phyloP scores from a whole-genome alignment of 2,888 invertebrate genomes.

The Stramonita haemastoma region DNA sequence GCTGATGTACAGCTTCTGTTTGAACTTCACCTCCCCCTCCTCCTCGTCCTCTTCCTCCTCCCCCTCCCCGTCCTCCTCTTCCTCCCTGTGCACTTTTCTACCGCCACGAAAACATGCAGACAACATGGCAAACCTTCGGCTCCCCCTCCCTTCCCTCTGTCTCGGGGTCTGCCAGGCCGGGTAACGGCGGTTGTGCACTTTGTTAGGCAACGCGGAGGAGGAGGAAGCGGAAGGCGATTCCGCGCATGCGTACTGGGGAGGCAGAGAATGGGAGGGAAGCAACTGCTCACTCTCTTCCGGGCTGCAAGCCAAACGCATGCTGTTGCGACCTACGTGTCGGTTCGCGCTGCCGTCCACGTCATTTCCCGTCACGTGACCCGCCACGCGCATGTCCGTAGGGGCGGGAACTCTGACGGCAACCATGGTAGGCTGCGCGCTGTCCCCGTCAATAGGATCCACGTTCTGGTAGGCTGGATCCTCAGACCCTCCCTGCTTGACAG shows the following conservation, averaged over 20 bases:
- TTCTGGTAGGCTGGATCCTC: conserved; percentile 40
- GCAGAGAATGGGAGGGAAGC: conserved; percentile 19
- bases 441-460: conserved; percentile 16
- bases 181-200: conserved; percentile 34
- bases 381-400: neutral
- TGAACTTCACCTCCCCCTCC: conserved; percentile 11
- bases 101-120: conserved; percentile 28
- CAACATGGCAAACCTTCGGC: conserved; percentile 21
- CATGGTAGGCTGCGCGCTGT: neutral
- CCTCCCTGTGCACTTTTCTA: neutral
- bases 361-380: conserved; percentile 17
- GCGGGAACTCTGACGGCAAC: neutral
- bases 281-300: conserved; percentile 36
- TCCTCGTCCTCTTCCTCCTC: conserved; percentile 19
- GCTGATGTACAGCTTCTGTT: conserved; percentile 14
- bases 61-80: conserved; percentile 9
- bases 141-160: neutral
- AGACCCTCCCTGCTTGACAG: neutral
- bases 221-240: neutral
- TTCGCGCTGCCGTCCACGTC: neutral
- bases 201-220: conserved; percentile 16
- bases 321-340: conserved; percentile 36
- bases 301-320: conserved; percentile 31
- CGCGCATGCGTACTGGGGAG: conserved; percentile 37
- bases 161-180: conserved; percentile 6